Base-by-base conservation (phyloP, 2,797 vertebrate species). In the Bradypus variegatus region DNA sequence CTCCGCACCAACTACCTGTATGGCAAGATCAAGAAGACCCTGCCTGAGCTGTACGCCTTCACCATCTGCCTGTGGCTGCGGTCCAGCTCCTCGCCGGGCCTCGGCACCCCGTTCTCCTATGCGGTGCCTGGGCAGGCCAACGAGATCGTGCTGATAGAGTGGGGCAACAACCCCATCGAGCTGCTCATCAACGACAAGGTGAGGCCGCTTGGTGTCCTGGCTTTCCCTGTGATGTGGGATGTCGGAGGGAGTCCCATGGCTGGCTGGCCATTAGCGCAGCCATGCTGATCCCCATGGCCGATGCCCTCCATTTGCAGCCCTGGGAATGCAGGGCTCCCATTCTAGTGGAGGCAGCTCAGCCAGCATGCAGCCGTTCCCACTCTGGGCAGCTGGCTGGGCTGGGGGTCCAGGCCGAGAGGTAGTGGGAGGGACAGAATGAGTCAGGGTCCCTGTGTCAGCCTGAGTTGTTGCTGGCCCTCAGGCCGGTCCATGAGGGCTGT, bases 161-260 rank as follows among this genome's bases (percentile, higher is more conserved):
- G 99, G 99, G 99, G 99, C 1, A 99, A 99, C 96, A 99, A 99
- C 95, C 99, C 99, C 65, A 99, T 99, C 0, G 99, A 99, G 93
- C 98, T 99, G 10, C 98, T 99, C 4, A 98, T 99, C 91, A 99
- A 99, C 0, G 99, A 99, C 90, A 99, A 99, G 98, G 99, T 99
- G 95, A 95, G 98, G 82, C 38, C 0, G 0, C 79, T 4, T 0
- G 18, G 21, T 1, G 1, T 0, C 1, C 67, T 27, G 2, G 53
- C 84, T 8, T 0, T 8, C 14, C 21, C 13, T 0, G 29, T 8
- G 33, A 8, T 15, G n/a, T 27, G 23, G 41, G 50, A 25, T 6
- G 38, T 8, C 7, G 38, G 5, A 29, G 79, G 79, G 45, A 6
- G 8, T 10, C 58, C 2, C 6, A 5, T 15, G 8, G 69, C 72